phyloP scores from a whole-genome alignment of 1,140 invertebrate genomes.

The Musca domestica region DNA sequence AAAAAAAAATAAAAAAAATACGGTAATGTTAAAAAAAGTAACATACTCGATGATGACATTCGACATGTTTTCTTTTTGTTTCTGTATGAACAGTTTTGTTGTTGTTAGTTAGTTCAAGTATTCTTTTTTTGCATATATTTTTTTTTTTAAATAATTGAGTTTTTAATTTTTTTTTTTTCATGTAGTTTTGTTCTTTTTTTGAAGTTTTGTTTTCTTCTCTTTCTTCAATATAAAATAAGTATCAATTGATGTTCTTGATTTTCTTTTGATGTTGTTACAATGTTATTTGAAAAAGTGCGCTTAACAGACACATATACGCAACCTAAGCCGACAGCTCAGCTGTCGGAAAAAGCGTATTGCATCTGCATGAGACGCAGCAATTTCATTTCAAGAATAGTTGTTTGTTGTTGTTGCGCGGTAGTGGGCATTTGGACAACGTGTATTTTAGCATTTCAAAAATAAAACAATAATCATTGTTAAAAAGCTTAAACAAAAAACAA shows the following conservation, averaged over 20 bases:
- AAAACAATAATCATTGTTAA: background rate
- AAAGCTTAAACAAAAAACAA: background rate
- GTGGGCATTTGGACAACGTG: constrained; percentile 11
- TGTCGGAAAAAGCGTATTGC: constrained; percentile 18
- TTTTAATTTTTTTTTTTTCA: background rate
- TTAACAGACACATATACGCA: constrained; percentile 13
- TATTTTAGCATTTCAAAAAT: too few relatives aligned
- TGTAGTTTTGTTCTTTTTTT: constrained; percentile 26
- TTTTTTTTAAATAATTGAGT: background rate
- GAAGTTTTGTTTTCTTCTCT: constrained; percentile 18
- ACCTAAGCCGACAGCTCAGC: constrained; percentile 19
- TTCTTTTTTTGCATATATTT: constrained; percentile 26
- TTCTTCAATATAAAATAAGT: background rate
- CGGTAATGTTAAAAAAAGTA: constrained; percentile 42
- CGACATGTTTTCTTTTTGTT: constrained; percentile 22
- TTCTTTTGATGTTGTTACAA: constrained; percentile 22
- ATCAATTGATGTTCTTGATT: background rate
- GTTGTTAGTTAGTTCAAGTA: constrained; percentile 23
- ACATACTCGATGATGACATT: background rate
- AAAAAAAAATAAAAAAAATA: constrained; percentile 36
- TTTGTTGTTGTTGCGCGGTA: too few relatives aligned
- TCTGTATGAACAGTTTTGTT: background rate
- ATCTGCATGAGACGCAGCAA: background rate
- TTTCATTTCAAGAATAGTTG: too few relatives aligned
- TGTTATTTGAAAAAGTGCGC: constrained; percentile 29